Conservation (phyloP, 2,888 invertebrate genomes). For the Diplazon laetatorius region DNA sequence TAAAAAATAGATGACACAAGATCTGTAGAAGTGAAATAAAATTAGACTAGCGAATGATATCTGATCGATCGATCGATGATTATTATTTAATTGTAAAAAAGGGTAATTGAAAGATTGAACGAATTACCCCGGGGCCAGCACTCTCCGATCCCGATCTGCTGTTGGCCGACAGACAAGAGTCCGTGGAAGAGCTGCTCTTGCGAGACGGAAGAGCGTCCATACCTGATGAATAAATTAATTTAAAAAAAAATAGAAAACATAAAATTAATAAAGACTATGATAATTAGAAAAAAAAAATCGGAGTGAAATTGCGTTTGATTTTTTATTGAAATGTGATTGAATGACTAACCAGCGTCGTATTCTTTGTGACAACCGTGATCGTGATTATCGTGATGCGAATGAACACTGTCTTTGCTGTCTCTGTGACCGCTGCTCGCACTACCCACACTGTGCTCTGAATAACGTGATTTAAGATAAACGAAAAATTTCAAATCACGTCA, state of each 20-base stretch:
- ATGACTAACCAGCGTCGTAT: slow-evolving; percentile 75
- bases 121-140: slow-evolving; percentile 81
- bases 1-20: too few relatives aligned
- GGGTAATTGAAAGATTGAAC: slow-evolving; percentile 2
- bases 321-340: neutral
- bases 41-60: too few relatives aligned
- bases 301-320: too few relatives aligned
- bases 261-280: too few relatives aligned
- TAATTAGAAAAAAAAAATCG: too few relatives aligned
- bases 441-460: slow-evolving; percentile 78
- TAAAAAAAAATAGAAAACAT: neutral
- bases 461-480: slow-evolving; percentile 1
- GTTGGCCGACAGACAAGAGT: slow-evolving; percentile 85
- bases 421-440: slow-evolving; percentile 77
- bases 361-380: slow-evolving; percentile 78
- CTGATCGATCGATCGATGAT: too few relatives aligned
- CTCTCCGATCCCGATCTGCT: slow-evolving; percentile 84
- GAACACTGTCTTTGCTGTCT: slow-evolving; percentile 80
- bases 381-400: slow-evolving; percentile 72
- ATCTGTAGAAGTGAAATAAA: too few relatives aligned
- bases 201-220: slow-evolving; percentile 83
- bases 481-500: slow-evolving; percentile 17
- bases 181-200: slow-evolving; percentile 86
- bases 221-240: slow-evolving; percentile 66
- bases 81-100: too few relatives aligned